These are phyloP conservation scores for Lacerta bilineata DNA, from an alignment of 2,797 vertebrate species.

Conservation along the genomic window DNA sequence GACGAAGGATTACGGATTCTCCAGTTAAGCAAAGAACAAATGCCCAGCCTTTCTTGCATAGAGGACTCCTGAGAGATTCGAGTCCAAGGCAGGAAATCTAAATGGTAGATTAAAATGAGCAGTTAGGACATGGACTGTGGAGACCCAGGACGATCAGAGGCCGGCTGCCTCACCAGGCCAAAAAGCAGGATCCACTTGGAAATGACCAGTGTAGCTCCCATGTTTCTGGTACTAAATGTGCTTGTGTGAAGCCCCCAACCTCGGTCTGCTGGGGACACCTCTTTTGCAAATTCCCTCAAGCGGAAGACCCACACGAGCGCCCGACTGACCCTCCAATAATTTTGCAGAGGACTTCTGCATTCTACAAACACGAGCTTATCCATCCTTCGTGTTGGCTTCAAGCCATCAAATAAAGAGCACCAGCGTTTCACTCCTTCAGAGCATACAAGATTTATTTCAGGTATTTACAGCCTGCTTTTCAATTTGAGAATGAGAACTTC, in stretches of 20 bases:
- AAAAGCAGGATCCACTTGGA: background rate
- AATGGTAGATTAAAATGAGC: too few relatives aligned
- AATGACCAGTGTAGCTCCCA: background rate
- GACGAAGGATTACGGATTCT: too few relatives aligned
- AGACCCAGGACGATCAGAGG: too few relatives aligned
- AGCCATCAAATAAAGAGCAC: conserved; percentile 18
- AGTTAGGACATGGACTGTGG: too few relatives aligned
- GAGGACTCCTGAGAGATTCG: background rate
- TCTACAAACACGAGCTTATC: background rate
- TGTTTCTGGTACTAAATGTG: background rate
- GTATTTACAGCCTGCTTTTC: background rate
- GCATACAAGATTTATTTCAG: background rate
- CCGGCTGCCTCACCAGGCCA: too few relatives aligned
- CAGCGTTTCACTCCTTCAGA: background rate
- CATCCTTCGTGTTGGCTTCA: conserved; percentile 62
- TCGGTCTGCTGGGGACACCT: background rate
- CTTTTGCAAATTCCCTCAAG: background rate
- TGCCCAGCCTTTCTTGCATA: too few relatives aligned
- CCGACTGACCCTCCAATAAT: background rate
- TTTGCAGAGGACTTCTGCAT: background rate
- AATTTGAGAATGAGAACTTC: conserved; percentile 51
- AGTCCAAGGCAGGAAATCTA: background rate
- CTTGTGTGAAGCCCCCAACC: background rate
- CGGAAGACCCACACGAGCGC: background rate
- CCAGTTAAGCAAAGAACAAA: too few relatives aligned